Conservation (phyloP, 2,888 invertebrate genomes). For the Cryptus viduatorius region DNA sequence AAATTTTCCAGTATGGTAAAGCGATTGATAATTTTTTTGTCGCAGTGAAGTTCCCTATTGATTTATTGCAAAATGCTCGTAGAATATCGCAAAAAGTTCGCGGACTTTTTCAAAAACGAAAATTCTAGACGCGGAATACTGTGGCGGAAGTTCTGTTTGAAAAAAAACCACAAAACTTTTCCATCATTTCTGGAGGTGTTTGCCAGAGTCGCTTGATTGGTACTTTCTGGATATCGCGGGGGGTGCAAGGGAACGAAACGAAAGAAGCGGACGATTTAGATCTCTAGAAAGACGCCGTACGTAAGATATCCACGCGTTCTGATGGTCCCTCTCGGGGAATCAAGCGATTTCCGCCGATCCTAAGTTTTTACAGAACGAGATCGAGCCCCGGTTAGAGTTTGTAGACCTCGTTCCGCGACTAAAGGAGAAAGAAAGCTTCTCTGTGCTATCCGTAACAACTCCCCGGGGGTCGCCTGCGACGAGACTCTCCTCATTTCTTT, state of each 20-base stretch:
- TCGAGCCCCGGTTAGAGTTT: conserved; percentile 62
- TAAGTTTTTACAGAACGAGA: conserved; percentile 66
- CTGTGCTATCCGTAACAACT: conserved; percentile 65
- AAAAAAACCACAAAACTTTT: neutral
- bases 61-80: too few relatives aligned
- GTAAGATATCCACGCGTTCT: conserved; percentile 42
- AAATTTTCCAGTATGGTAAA: too few relatives aligned
- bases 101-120: neutral
- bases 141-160: neutral
- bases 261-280: conserved; percentile 29
- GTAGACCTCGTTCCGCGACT: conserved; percentile 62
- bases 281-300: conserved; percentile 32
- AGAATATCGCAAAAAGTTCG: too few relatives aligned
- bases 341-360: conserved; percentile 71
- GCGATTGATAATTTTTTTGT: too few relatives aligned
- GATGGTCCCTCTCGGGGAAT: conserved; percentile 69
- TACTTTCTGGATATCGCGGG: conserved; percentile 15
- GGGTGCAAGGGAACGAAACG: neutral
- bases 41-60: too few relatives aligned
- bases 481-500: conserved; percentile 44
- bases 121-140: neutral
- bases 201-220: conserved; percentile 18
- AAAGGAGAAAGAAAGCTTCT: conserved; percentile 56
- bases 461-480: conserved; percentile 60
- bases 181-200: conserved; percentile 1